Evolutionary conservation across 92 coral and sea anemone genomes (phyloP).

Genomic region (Siderastrea radians): DNA sequence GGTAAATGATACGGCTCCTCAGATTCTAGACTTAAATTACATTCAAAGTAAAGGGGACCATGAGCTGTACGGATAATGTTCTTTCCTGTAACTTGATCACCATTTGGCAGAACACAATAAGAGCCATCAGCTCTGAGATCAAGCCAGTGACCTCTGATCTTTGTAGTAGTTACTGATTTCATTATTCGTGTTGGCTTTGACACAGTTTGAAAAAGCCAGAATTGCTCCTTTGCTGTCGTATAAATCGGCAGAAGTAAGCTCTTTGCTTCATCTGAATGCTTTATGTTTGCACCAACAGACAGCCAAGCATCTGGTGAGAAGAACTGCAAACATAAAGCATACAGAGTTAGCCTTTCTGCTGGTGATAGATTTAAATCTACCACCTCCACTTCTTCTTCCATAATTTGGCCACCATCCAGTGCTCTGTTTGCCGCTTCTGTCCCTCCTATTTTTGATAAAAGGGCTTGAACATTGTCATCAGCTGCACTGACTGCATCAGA

Average conservation of each 20-base stretch:
- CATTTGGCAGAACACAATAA: slow-evolving; percentile 16
- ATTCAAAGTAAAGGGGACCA: slow-evolving; percentile 52
- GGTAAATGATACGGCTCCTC: slow-evolving; percentile 16
- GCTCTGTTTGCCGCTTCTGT: slow-evolving; percentile 34
- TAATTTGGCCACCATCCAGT: slow-evolving; percentile 18
- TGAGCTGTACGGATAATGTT: slow-evolving; percentile 58
- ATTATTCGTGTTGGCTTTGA: slow-evolving; percentile 34
- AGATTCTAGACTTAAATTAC: not conserved
- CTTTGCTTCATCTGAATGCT: slow-evolving; percentile 44
- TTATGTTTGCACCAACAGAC: slow-evolving; percentile 67
- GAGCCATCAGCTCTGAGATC: slow-evolving; percentile 52
- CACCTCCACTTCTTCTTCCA: slow-evolving; percentile 55
- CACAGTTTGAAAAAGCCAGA: slow-evolving; percentile 53
- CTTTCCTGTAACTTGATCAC: slow-evolving; percentile 37
- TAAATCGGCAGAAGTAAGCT: slow-evolving; percentile 51
- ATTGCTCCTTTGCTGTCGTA: slow-evolving; percentile 48
- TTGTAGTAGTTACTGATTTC: slow-evolving; percentile 30
- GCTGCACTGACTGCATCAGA: not conserved
- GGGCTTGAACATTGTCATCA: not conserved
- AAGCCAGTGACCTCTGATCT: slow-evolving; percentile 62
- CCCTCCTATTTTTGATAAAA: slow-evolving; percentile 47
- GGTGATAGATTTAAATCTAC: slow-evolving; percentile 29
- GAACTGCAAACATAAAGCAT: slow-evolving; percentile 30
- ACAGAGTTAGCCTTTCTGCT: slow-evolving; percentile 30
- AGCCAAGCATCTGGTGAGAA: slow-evolving; percentile 58